A percentile compares a stretch with the other conserved stretches of the same genome.
phyloP scores from a whole-genome alignment of 37 sponge, comb jelly and placozoan genomes.

The Halichondria panicea region DNA sequence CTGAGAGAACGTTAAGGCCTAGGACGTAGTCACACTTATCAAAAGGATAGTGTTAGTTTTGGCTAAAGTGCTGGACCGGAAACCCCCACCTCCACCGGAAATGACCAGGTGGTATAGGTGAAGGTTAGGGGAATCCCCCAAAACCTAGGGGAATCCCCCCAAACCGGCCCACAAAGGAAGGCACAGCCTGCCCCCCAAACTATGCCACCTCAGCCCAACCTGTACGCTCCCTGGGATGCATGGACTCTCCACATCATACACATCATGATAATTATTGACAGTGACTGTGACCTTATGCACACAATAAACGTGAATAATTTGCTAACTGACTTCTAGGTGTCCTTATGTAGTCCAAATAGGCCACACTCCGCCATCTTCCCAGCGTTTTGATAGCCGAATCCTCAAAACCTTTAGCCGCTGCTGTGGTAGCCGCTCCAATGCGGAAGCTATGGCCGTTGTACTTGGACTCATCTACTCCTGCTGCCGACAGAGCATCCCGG shows the following conservation, averaged over 20 bases:
- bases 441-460: conserved; percentile 33
- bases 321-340: conserved; percentile 16
- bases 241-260: background rate
- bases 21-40: background rate
- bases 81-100: conserved; percentile 4
- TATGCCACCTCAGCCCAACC: background rate
- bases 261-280: background rate
- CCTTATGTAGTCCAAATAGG: conserved; percentile 13
- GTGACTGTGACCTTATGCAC: background rate
- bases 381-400: conserved; percentile 32
- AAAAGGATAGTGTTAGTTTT: background rate
- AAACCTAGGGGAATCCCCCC: too few relatives aligned
- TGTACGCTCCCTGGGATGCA: background rate
- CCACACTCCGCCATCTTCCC: conserved; percentile 33
- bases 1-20: background rate
- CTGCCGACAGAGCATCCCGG: conserved; percentile 10
- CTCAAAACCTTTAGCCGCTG: conserved; percentile 18
- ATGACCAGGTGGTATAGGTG: background rate
- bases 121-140: conserved; percentile 14
- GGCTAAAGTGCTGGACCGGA: conserved; percentile 22
- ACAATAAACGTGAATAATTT: conserved; percentile 8
- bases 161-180: conserved; percentile 11
- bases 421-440: conserved; percentile 31
- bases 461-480: conserved; percentile 19
- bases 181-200: background rate